phyloP scores from a whole-genome alignment of 1,140 invertebrate genomes.

The Galleria mellonella region DNA sequence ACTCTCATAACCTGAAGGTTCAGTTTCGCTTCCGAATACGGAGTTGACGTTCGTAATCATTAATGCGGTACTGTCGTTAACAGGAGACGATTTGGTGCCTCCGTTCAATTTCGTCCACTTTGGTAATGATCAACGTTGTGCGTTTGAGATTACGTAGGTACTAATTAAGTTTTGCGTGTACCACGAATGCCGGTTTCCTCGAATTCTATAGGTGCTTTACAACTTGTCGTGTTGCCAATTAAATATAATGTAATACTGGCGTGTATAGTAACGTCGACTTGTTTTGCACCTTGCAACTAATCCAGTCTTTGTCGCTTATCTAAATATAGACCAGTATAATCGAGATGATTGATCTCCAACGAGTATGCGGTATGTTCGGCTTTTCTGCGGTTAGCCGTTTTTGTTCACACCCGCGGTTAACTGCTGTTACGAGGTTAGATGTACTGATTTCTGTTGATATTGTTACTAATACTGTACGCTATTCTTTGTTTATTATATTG shows the following conservation, averaged over 20 bases:
- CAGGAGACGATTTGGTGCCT: conserved; percentile 33
- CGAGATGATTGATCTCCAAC: conserved; percentile 44
- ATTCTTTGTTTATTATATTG: conserved; percentile 1
- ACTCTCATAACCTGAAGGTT: conserved; percentile 50
- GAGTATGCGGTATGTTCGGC: conserved; percentile 40
- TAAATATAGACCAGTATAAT: conserved; percentile 52
- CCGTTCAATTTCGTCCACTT: conserved; percentile 37
- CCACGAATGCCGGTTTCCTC: conserved; percentile 1
- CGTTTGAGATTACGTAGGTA: conserved; percentile 16
- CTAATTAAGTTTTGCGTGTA: conserved; percentile 23
- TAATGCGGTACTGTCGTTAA: conserved; percentile 38
- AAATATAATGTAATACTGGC: conserved; percentile 4
- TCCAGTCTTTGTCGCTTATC: conserved; percentile 36
- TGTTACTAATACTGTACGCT: neutral
- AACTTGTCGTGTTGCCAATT: neutral
- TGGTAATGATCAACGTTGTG: conserved; percentile 21
- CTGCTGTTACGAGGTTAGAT: conserved; percentile 30
- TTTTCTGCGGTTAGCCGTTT: conserved; percentile 42
- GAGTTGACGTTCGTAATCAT: conserved; percentile 28
- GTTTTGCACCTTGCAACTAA: conserved; percentile 47
- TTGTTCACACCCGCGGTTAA: conserved; percentile 47
- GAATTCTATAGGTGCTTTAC: neutral
- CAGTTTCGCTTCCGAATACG: conserved; percentile 43
- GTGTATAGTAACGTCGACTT: conserved; percentile 17
- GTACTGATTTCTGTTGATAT: neutral